Base-by-base conservation (phyloP, 1,140 invertebrate species). In the Sesamia nonagrioides region DNA sequence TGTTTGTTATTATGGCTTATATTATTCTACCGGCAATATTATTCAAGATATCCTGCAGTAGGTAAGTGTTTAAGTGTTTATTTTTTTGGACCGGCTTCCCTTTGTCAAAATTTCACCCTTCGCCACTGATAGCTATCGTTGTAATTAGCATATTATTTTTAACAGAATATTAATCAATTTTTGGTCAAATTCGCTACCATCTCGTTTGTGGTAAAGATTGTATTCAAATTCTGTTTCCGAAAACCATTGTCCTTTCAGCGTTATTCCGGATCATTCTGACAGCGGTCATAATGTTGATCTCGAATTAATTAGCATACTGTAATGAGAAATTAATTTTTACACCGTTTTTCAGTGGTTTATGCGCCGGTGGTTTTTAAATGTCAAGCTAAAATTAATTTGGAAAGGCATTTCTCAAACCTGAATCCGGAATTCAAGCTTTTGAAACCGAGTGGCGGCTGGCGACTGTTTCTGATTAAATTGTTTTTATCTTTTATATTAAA, bases 311-410 rank as follows among this genome's bases (percentile, higher is more conserved):
- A 75, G 40, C 58, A 75, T 75, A 75, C 42, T 61, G 58, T 73
- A 33, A 75, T 63, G 56, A 63, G 27, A 63, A 75, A 75, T 75
- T 75, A 75, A 75, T 75, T 75, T 75, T 75, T 63, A 50, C 58
- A 63, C 58, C 48, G 73, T 75, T 75, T 73, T 63, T 27, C 40
- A 27, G 27, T 27, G 27, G 3, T 3, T 27, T 27, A 74, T 9
- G 5, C 40, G 35, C 52, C 6, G 33, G 40, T 72, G 69, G 17
- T 60, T 74, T 74, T 60, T 37, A 66, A 63, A 42, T 42, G 61
- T 42, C 9, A 35, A 37, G 33, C 9, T 35, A 35, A 15, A 60
- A 66, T 42, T 42, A 66, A 42, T 42, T 66, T 13, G 37, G 7
- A 1, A 18, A 11, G n/a, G 61, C 2, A 66, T 18, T 27, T 27